Percentiles rank a stretch among this genome's conserved stretches.
Evolutionary conservation across 92 coral and sea anemone genomes (phyloP).

Genomic region (Parazoanthus darwini): DNA sequence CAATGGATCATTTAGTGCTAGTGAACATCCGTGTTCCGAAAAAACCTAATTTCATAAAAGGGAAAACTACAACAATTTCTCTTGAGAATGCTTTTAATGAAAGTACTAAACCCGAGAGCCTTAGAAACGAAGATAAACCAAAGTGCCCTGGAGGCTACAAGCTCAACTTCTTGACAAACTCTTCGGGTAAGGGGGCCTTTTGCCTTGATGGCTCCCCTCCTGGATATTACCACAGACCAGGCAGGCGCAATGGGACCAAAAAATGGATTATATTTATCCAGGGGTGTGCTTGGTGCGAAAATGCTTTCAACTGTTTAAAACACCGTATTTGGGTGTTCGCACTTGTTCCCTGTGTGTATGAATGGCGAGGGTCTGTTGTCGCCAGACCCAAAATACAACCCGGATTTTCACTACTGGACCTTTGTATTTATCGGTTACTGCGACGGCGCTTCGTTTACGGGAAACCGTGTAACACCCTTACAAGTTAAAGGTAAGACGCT

Average conservation of each 20-base stretch:
- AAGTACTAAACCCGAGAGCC: neutral
- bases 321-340: neutral
- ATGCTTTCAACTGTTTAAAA: constrained; percentile 24
- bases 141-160: neutral
- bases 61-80: neutral
- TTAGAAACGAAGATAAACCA: neutral
- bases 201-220: constrained; percentile 70
- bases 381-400: constrained; percentile 33
- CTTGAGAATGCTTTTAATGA: neutral
- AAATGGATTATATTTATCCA: constrained; percentile 53
- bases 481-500: constrained; percentile 26
- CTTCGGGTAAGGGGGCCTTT: constrained; percentile 47
- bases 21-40: too few relatives aligned
- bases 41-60: neutral
- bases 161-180: constrained; percentile 25
- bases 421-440: too few relatives aligned
- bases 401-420: constrained; percentile 43
- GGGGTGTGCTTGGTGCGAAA: constrained; percentile 63
- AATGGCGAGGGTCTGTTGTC: too few relatives aligned
- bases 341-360: constrained; percentile 11
- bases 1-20: too few relatives aligned
- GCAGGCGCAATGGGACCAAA: constrained; percentile 1
- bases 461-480: constrained; percentile 41
- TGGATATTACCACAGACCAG: too few relatives aligned
- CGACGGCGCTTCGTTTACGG: constrained; percentile 42